Evolutionary conservation across 2,797 vertebrate species (phyloP).

Genomic region (Chaunax sp.): DNA sequence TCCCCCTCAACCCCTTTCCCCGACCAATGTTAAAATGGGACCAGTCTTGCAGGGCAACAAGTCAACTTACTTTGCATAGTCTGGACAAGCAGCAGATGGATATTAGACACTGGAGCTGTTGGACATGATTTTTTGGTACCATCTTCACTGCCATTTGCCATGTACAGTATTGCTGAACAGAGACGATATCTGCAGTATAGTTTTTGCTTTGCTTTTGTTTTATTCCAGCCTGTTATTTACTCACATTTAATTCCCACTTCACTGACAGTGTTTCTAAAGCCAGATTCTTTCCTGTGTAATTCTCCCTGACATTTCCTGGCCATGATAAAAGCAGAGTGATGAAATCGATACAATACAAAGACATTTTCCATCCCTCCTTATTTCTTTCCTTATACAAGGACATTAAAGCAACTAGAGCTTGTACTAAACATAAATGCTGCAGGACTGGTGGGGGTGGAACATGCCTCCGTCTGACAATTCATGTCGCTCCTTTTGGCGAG

Average conservation of each 20-base stretch:
- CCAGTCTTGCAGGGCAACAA: slow-evolving; percentile 33
- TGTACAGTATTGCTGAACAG: slow-evolving; percentile 47
- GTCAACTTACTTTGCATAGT: slow-evolving; percentile 39
- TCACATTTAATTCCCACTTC: slow-evolving; percentile 52
- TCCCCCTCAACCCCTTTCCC: slow-evolving; percentile 14
- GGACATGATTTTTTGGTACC: slow-evolving; percentile 58
- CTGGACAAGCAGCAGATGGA: slow-evolving; percentile 39
- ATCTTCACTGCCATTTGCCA: slow-evolving; percentile 48
- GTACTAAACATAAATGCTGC: slow-evolving; percentile 22
- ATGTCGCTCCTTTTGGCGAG: slow-evolving; percentile 34
- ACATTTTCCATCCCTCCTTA: not conserved
- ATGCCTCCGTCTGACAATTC: slow-evolving; percentile 41
- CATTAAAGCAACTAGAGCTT: slow-evolving; percentile 30
- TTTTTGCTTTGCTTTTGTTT: slow-evolving; percentile 31
- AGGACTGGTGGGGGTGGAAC: slow-evolving; percentile 20
- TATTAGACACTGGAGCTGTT: slow-evolving; percentile 39
- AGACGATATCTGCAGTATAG: slow-evolving; percentile 13
- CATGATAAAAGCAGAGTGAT: slow-evolving; percentile 3
- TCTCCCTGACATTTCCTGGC: slow-evolving; percentile 2
- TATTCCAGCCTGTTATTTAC: slow-evolving; percentile 37
- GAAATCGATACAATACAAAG: slow-evolving; percentile 13
- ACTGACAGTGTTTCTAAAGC: slow-evolving; percentile 32
- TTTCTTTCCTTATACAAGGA: slow-evolving; percentile 2
- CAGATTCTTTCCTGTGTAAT: not conserved
- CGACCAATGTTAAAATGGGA: slow-evolving; percentile 24